Conservation (phyloP, 2,797 vertebrate species). For the Molossus alvarezi region DNA sequence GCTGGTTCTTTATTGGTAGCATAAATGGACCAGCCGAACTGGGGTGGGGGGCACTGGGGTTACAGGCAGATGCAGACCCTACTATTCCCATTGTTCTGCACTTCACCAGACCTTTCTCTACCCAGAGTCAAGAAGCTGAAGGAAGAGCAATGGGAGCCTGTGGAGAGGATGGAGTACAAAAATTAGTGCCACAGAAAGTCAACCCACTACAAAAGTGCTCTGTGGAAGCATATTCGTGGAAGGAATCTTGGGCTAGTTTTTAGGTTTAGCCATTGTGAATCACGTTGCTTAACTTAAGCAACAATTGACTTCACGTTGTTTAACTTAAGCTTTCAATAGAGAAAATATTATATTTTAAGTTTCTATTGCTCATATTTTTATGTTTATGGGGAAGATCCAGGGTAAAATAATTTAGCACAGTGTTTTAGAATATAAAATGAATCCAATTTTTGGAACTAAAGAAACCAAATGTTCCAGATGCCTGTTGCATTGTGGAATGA, state of each 20-base stretch:
- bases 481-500: not conserved
- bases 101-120: not conserved
- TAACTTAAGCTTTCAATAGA: not conserved
- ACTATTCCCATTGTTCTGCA: not conserved
- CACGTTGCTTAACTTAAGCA: not conserved
- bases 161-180: not conserved
- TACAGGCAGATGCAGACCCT: not conserved
- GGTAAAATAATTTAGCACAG: not conserved
- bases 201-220: not conserved
- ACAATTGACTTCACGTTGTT: constrained; percentile 6
- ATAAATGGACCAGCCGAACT: not conserved
- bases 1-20: not conserved
- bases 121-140: not conserved
- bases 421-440: constrained; percentile 51
- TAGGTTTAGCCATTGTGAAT: not conserved
- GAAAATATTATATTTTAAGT: constrained; percentile 23
- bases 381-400: not conserved
- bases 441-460: constrained; percentile 17
- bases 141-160: not conserved
- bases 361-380: not conserved
- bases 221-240: not conserved
- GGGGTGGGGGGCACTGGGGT: not conserved
- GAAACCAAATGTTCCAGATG: not conserved
- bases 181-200: not conserved
- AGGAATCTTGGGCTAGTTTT: not conserved